Evolutionary conservation across 2,797 vertebrate genomes (phyloP), one percentile per base, ranked within the genome.

Genomic region (Hemibagrus guttatus): DNA sequence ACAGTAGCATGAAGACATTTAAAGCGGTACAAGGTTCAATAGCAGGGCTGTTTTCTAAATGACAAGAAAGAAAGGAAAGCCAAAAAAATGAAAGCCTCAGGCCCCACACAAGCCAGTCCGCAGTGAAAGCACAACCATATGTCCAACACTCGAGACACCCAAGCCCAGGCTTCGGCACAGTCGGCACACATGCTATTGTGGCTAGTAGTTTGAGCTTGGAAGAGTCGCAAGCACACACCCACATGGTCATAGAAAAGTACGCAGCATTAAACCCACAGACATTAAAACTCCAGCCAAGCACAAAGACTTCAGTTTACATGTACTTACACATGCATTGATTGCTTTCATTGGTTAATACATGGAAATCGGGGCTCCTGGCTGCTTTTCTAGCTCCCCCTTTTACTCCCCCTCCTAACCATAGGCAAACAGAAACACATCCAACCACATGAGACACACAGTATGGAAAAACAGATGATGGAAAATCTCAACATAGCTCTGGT

Each of bases 151-250:
- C 75, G 71, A 82, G 85, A 85, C 91, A 88, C 88, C 91, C 91
- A 93, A 91, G 91, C 92, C 91, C 93, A 93, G 92, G 93, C 92
- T 92, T 95, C 91, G 91, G 92, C 93, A 93, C 92, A 93, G 93
- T 94, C 92, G 93, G 86, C 94, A 93, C 93, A 95, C 93, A 94
- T 93, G 90, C 94, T 94, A 93, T 93, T 95, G 94, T 93, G 94
- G 93, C 92, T 91, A 90, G 91, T 89, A 93, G 91, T 93, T 92
- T 94, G 93, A 92, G 92, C 84, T 92, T 92, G 92, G 90, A 90
- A 90, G 42, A 83, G 42, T 61, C 52, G 1, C 69, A 80, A 69
- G 74, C 49, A 79, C 79, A 72, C 87, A 81, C 35, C 31, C 85
- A 64, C 85, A 54, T 31, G 61, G 66, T 72, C 61, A 83, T 17